Conservation (phyloP, 1,140 invertebrate genomes). For the Cheumatopsyche charites region DNA sequence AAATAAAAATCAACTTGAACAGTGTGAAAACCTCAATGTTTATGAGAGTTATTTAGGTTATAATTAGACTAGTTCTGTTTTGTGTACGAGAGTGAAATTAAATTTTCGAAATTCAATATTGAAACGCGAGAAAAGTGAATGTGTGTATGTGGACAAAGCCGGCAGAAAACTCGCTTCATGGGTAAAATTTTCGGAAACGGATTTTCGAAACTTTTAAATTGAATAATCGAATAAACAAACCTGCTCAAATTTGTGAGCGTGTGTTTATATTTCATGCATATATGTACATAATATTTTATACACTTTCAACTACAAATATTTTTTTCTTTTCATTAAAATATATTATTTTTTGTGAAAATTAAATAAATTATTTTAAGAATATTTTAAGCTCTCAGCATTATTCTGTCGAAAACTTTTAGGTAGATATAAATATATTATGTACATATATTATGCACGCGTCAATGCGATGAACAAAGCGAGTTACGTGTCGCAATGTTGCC, state of each 20-base stretch:
- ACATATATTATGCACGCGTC: no score
- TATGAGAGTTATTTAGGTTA: no score
- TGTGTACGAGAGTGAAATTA: neutral
- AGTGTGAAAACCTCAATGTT: no score
- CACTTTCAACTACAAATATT: no score
- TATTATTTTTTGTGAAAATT: no score
- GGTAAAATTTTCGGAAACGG: neutral
- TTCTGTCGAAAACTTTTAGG: no score
- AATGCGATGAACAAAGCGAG: neutral
- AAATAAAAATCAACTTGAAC: no score
- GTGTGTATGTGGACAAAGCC: neutral
- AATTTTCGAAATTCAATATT: slow-evolving; percentile 15
- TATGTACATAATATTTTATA: slow-evolving; percentile 11
- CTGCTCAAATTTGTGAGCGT: neutral
- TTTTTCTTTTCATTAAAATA: no score
- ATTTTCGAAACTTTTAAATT: slow-evolving; percentile 8
- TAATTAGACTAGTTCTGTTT: no score
- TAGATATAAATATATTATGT: no score
- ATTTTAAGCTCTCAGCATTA: no score
- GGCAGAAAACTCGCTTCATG: neutral
- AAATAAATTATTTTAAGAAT: no score
- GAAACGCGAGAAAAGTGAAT: neutral
- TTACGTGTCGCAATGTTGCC: neutral
- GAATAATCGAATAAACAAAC: slow-evolving; percentile 24
- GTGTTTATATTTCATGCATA: neutral